Percentiles rank a stretch among this genome's conserved stretches.
These are phyloP conservation scores for Papilio xuthus DNA, from an alignment of 1,140 invertebrate species.

Conservation along the genomic window DNA sequence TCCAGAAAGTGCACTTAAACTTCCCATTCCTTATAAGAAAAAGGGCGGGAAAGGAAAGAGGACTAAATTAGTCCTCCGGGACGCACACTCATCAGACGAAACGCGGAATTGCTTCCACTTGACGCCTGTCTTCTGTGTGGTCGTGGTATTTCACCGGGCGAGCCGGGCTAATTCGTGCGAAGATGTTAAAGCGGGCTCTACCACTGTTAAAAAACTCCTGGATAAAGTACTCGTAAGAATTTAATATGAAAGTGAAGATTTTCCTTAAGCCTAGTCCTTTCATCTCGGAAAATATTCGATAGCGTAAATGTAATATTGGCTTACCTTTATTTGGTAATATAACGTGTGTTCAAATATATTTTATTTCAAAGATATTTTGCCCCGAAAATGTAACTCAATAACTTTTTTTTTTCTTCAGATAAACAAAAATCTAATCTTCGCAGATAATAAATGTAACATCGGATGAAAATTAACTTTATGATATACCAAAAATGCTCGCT, in stretches of 20 bases:
- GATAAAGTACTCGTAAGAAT: conserved; percentile 6
- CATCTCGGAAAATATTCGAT: conserved; percentile 17
- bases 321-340: conserved; percentile 30
- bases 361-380: conserved; percentile 28
- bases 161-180: too few species aligned
- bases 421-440: conserved; percentile 11
- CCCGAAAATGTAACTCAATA: conserved; percentile 12
- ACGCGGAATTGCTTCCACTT: too few species aligned
- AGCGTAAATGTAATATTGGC: conserved; percentile 31
- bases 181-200: too few species aligned
- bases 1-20: too few species aligned
- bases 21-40: too few species aligned
- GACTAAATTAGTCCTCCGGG: too few species aligned
- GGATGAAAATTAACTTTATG: background rate
- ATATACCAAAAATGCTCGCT: background rate
- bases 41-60: too few species aligned
- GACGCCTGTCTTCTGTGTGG: too few species aligned
- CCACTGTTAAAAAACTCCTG: too few species aligned
- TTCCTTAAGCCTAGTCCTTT: conserved; percentile 23
- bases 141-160: too few species aligned
- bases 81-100: too few species aligned
- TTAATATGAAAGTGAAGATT: conserved; percentile 24
- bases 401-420: conserved; percentile 6
- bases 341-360: conserved; percentile 28
- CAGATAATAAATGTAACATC: background rate